Evolutionary conservation across 2,888 invertebrate species (phyloP), one percentile per base, ranked within the genome.

Genomic region (Poecilobothrus nobilitatus): DNA sequence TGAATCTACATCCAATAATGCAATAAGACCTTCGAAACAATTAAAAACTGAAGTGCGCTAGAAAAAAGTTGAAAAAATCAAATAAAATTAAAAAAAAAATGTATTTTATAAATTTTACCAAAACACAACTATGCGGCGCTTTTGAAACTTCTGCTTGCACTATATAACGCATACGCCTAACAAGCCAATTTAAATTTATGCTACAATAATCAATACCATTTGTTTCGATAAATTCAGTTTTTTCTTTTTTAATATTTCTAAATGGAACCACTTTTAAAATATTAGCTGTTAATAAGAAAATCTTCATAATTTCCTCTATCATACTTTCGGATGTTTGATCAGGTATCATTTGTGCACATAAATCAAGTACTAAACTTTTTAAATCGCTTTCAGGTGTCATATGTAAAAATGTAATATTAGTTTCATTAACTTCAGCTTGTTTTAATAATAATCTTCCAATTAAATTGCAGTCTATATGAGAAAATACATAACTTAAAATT

Each of bases 31-130:
- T 27, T 90, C 91, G 74, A 92, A 88, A 86, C 91, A 94, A 74
- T 92, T 91, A 76, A 95, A 94, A 65, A 92, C 87, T 75, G 91
- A 87, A 53, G 85, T 87, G 73, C 95, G 86, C 92, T 93, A 80
- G 1, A 84, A 82, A 62, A 44, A 66, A 18, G 22, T 27, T 27
- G 27, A 5, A 27, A 27, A n/a, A n/a, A n/a, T n/a, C n/a, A n/a
- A n/a, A n/a, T n/a, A n/a, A n/a, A 65, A 67, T 72, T 27, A 64
- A 12, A 41, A 44, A n/a, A 27, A 63, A 63, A 12, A n/a, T 67
- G 66, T 64, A 44, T 20, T 18, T 34, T 20, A n/a, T 15, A 63
- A 33, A 66, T 84, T 87, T 84, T 84, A 93, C 93, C 83, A 94
- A 88, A 73, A 86, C 83, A 71, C 84, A 88, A 65, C 84, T 85